phyloP scores from a whole-genome alignment of 2,888 invertebrate species.

The Pseudanteris insignis region DNA sequence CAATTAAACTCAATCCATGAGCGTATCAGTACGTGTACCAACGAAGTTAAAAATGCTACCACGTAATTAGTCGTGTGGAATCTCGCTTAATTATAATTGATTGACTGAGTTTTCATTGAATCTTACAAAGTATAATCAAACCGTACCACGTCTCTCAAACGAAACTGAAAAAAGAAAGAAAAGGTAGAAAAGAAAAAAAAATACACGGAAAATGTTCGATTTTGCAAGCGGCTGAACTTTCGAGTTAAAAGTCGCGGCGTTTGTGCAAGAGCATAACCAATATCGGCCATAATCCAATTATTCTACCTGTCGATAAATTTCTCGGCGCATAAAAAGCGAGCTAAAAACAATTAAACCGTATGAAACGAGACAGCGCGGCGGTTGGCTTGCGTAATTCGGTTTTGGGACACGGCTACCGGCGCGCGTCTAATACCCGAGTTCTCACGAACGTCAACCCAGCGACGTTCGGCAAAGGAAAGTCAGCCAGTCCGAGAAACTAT shows the following conservation, averaged over 20 bases:
- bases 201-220: not conserved
- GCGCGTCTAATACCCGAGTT: not conserved
- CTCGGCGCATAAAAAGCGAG: not conserved
- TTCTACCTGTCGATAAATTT: not conserved
- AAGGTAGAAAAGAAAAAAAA: no score
- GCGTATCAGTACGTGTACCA: no score
- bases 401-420: not conserved
- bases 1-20: no score
- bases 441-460: not conserved
- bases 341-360: not conserved
- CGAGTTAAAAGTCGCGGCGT: constrained; percentile 10
- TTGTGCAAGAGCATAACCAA: not conserved
- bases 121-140: no score
- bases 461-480: constrained; percentile 1
- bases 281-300: constrained; percentile 1
- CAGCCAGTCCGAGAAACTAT: constrained; percentile 2
- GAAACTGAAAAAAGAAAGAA: no score
- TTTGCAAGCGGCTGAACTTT: not conserved
- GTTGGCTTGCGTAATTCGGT: not conserved
- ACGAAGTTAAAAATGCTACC: no score
- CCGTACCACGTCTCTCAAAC: no score
- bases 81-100: not conserved
- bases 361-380: not conserved
- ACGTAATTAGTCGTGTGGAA: no score
- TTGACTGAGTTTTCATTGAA: no score